phyloP scores from a whole-genome alignment of 2,888 invertebrate species.

The Girardia tigrina region DNA sequence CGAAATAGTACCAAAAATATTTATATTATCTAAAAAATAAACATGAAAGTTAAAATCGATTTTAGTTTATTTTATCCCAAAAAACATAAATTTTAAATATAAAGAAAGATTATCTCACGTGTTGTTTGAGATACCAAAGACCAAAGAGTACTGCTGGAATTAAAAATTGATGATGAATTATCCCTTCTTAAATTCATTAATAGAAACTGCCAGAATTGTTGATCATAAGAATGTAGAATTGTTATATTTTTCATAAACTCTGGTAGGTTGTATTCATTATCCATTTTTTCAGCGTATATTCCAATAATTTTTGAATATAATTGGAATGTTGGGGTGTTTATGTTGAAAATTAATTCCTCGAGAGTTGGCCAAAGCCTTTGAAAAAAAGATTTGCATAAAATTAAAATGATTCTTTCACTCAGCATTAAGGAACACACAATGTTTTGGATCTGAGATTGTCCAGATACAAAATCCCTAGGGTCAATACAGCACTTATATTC shows the following conservation, averaged over 20 bases:
- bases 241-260: slow-evolving; percentile 41
- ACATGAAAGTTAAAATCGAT: too few relatives aligned
- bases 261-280: slow-evolving; percentile 40
- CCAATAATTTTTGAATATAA: slow-evolving; percentile 31
- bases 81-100: too few relatives aligned
- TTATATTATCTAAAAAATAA: too few relatives aligned
- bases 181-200: slow-evolving; percentile 41
- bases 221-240: slow-evolving; percentile 40
- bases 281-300: neutral
- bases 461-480: slow-evolving; percentile 38
- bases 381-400: slow-evolving; percentile 41
- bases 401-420: slow-evolving; percentile 42
- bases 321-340: slow-evolving; percentile 41
- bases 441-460: slow-evolving; percentile 39
- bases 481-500: slow-evolving; percentile 41
- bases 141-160: slow-evolving; percentile 35
- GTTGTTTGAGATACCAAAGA: slow-evolving; percentile 35
- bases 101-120: slow-evolving; percentile 30
- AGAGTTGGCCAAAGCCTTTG: slow-evolving; percentile 41
- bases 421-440: slow-evolving; percentile 43
- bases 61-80: too few relatives aligned
- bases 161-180: slow-evolving; percentile 38
- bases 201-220: slow-evolving; percentile 41
- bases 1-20: too few relatives aligned
- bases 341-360: slow-evolving; percentile 41